Base-by-base conservation (phyloP, 2,888 invertebrate genomes). In the Odontocolon sp. region DNA sequence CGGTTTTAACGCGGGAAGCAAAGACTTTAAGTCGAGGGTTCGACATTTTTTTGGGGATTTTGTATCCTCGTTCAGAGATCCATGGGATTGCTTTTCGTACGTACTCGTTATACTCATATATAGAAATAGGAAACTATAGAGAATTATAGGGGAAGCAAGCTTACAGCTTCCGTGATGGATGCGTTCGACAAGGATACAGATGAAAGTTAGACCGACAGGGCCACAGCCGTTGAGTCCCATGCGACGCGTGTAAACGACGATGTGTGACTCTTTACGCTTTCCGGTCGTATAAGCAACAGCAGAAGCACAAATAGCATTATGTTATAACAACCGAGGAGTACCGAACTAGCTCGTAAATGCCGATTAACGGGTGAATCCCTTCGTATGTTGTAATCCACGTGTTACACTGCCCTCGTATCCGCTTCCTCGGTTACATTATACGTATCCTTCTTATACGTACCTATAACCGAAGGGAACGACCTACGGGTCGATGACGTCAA, bases 81-180 rank as follows among this genome's bases (percentile, higher is more conserved):
- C 57, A 38, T 71, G 64, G 70, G 71, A 76, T 71, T 76, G 61
- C 52, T 61, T 38, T n/a, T n/a, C n/a, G n/a, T n/a, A n/a, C n/a
- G n/a, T n/a, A n/a, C n/a, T n/a, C n/a, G n/a, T n/a, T n/a, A n/a
- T n/a, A n/a, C 76, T 71, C 71, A 61, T 71, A 76, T 71, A 76
- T 71, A 76, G 36, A 52, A n/a, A 21, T 11, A 63, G 47, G 36
- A 21, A 56, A 57, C 16, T 26, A 23, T 42, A 23, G 52, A 28
- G 28, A 21, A 18, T 45, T 36, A 50, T 67, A 45, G 52, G 42
- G 52, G 38, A 52, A 54, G 21, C 33, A 33, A 33, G 2, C 9
- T 33, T 47, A 63, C 31, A 47, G 61, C 14, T n/a, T 23, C 45
- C 63, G 36, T 59, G 28, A 57, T 28, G 61, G n/a, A 73, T 54